Conservation (phyloP, 2,113 vertebrate species). For the Gymnobelideus leadbeateri region DNA sequence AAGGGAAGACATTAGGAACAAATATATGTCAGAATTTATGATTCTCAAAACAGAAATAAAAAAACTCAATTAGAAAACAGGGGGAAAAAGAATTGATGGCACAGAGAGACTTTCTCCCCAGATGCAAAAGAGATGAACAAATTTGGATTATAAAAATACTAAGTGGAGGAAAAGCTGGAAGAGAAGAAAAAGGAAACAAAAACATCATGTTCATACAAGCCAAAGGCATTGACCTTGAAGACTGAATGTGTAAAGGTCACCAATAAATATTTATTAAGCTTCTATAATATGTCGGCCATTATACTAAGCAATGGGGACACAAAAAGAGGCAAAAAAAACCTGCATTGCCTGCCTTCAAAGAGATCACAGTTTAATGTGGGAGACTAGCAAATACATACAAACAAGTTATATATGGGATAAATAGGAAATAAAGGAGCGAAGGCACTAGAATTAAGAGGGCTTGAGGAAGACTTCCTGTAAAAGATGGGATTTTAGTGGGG, state of each 20-base stretch:
- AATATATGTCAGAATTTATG: neutral
- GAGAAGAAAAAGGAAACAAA: neutral
- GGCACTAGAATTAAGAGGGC: neutral
- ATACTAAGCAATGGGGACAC: neutral
- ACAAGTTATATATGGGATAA: neutral
- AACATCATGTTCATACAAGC: neutral
- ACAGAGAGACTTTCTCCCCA: neutral
- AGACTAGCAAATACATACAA: neutral
- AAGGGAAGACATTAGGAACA: neutral
- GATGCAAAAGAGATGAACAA: neutral
- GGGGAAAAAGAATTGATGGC: neutral
- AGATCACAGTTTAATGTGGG: neutral
- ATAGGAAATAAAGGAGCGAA: neutral
- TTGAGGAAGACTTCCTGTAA: neutral
- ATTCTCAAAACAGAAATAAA: neutral
- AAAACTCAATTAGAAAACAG: neutral
- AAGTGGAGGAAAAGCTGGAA: neutral
- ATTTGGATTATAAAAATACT: neutral
- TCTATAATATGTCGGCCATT: neutral
- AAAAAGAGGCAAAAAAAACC: neutral
- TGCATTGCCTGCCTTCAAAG: neutral
- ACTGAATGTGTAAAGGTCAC: neutral
- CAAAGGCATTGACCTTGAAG: neutral
- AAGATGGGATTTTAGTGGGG: neutral
- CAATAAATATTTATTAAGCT: neutral